Evolutionary conservation across 2,113 vertebrate genomes (phyloP), one percentile per base, ranked within the genome.

Genomic region (Periophthalmodon schlosseri): DNA sequence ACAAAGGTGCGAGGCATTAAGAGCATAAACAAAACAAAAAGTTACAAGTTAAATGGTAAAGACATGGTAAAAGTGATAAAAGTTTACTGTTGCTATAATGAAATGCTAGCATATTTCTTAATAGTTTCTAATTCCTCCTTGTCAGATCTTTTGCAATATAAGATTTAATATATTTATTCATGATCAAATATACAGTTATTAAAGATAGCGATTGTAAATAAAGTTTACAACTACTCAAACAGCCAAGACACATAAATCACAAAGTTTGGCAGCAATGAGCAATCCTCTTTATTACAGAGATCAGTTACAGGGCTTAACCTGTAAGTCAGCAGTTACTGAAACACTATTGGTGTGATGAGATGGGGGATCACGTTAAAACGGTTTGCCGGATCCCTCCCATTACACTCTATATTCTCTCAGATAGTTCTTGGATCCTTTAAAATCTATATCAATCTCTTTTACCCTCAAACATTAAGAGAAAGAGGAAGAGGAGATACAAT

Each of bases 231-330:
- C 36, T 39, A 39, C 36, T 39, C 36, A 39, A 39, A 39, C 3
- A 75, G 72, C 46, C 20, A 13, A 77, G 61, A 28, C 69, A 73
- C 70, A 74, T 80, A 56, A n/a, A 56, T 56, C 52, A 49, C 44
- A 52, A 52, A 21, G 7, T 21, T 56, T n/a, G 20, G 8, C 52
- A 56, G 52, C 52, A 56, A 56, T 10, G 20, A 52, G 49, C n/a
- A n/a, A 54, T n/a, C 20, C 20, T 54, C 52, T 11, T n/a, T 18
- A 1, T 56, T 56, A 10, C 10, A 56, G 52, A 3, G 20, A 21
- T 56, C 7, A n/a, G 6, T 54, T 18, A 44, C 8, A 44, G 9
- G 39, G 39, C 39, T 44, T 9, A 44, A 44, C 0, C 9, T 44
- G 39, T 44, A 10, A 2, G 1, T 44, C 39, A 44, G 39, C 3